A percentile compares a stretch with the other conserved stretches of the same genome.
Evolutionary conservation across 2,888 invertebrate genomes (phyloP).

Genomic region (Acronicta psi): DNA sequence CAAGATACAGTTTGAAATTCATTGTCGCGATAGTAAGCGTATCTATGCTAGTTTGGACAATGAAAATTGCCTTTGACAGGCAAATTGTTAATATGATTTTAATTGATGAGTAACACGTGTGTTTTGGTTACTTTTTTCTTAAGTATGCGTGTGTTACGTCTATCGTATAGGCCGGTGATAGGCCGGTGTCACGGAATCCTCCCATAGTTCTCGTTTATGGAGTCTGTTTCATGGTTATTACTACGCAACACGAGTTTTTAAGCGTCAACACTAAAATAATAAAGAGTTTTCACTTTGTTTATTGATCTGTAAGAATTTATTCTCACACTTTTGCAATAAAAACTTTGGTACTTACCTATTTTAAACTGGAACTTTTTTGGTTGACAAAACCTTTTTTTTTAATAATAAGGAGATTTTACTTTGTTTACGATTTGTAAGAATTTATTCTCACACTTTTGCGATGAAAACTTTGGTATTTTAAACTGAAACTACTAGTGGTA

Average conservation of each 20-base stretch:
- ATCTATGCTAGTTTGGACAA: conserved; percentile 59
- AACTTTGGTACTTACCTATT: background rate
- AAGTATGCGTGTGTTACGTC: conserved; percentile 29
- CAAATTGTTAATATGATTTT: conserved; percentile 78
- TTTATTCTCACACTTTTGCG: conserved; percentile 10
- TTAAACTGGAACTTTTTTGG: no score
- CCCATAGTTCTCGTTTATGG: conserved; percentile 50
- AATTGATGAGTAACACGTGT: conserved; percentile 76
- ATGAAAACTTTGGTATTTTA: conserved; percentile 5
- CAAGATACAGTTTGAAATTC: conserved; percentile 27
- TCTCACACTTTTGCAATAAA: conserved; percentile 10
- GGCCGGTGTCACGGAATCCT: conserved; percentile 47
- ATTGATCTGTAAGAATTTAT: conserved; percentile 25
- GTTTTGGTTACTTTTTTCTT: conserved; percentile 46
- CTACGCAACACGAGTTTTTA: conserved; percentile 36
- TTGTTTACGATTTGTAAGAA: conserved; percentile 40
- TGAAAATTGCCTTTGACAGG: conserved; percentile 71
- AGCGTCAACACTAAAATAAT: conserved; percentile 29
- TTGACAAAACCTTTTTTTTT: no score
- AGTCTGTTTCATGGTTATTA: conserved; percentile 34
- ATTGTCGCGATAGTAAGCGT: conserved; percentile 4
- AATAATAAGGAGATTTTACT: no score
- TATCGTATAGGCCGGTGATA: conserved; percentile 13
- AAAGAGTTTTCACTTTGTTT: conserved; percentile 35
- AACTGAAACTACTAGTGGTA: no score